phyloP scores from a whole-genome alignment of 92 coral and sea anemone genomes.

The Phenganax subtilis region DNA sequence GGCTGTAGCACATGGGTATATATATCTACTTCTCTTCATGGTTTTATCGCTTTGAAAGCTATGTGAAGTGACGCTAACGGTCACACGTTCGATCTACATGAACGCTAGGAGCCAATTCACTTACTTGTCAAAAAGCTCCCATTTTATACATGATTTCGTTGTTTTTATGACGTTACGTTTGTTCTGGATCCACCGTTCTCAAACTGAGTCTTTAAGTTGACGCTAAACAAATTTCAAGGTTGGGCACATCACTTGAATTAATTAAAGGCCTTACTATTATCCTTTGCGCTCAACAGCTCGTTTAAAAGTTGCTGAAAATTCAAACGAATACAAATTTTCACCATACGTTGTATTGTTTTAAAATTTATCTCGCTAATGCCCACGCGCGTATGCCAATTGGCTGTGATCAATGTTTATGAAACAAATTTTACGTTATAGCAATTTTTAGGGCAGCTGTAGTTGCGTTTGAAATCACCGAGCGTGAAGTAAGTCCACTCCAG shows the following conservation, averaged over 20 bases:
- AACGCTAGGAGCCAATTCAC: neutral
- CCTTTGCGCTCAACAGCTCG: constrained; percentile 12
- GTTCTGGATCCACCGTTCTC: neutral
- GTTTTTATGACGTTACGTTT: neutral
- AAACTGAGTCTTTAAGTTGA: neutral
- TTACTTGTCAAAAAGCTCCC: neutral
- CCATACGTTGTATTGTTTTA: neutral
- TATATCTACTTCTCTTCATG: neutral
- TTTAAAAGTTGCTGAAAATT: constrained; percentile 14
- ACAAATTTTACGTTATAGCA: neutral
- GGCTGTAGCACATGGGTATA: too few species aligned
- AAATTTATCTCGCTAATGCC: constrained; percentile 1
- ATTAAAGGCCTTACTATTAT: constrained; percentile 13
- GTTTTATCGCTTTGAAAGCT: neutral
- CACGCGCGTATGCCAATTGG: constrained; percentile 16
- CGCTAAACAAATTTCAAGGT: neutral
- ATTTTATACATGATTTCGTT: neutral
- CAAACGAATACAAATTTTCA: constrained; percentile 10
- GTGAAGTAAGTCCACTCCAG: constrained; percentile 11
- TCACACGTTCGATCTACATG: neutral
- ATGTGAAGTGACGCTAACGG: neutral
- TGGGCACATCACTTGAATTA: constrained; percentile 13
- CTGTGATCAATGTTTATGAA: neutral
- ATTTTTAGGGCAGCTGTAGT: neutral
- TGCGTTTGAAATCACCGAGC: neutral